These are phyloP conservation scores for Cervus canadensis DNA, from an alignment of 2,113 vertebrate genomes.

Conservation along the genomic window DNA sequence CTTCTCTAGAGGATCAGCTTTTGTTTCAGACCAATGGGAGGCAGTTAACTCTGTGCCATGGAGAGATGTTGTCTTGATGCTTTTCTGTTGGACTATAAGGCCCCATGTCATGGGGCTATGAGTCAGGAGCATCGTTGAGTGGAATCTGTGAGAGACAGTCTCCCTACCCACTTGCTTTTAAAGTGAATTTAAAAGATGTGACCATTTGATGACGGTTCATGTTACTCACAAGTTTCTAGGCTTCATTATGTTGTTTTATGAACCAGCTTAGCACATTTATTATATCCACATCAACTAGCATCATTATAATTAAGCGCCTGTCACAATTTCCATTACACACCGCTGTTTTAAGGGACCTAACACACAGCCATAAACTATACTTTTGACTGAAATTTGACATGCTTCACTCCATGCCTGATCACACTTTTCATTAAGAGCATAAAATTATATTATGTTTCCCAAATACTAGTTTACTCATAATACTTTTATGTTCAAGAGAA, in stretches of 20 bases:
- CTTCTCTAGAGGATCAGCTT: not conserved
- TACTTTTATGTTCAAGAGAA: not conserved
- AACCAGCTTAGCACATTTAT: slow-evolving; percentile 31
- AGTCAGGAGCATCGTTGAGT: not conserved
- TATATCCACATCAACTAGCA: not conserved
- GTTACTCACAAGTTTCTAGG: not conserved
- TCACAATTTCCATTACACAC: slow-evolving; percentile 56
- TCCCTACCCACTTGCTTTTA: slow-evolving; percentile 7
- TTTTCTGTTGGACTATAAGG: not conserved
- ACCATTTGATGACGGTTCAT: slow-evolving; percentile 1
- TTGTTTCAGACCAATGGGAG: not conserved
- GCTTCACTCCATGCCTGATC: not conserved
- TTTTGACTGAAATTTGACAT: slow-evolving; percentile 53
- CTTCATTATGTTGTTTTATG: not conserved
- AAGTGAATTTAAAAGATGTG: not conserved
- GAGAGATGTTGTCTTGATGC: not conserved
- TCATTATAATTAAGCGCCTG: slow-evolving; percentile 40
- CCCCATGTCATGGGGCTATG: not conserved
- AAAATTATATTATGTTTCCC: slow-evolving; percentile 3
- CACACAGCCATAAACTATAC: slow-evolving; percentile 38
- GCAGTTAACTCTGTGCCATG: not conserved
- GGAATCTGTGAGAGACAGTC: not conserved
- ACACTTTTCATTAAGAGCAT: slow-evolving; percentile 14
- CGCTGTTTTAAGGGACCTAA: slow-evolving; percentile 36
- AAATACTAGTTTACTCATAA: slow-evolving; percentile 4